These are phyloP conservation scores for Numida meleagris DNA, from an alignment of 2,113 vertebrate species.

Conservation along the genomic window DNA sequence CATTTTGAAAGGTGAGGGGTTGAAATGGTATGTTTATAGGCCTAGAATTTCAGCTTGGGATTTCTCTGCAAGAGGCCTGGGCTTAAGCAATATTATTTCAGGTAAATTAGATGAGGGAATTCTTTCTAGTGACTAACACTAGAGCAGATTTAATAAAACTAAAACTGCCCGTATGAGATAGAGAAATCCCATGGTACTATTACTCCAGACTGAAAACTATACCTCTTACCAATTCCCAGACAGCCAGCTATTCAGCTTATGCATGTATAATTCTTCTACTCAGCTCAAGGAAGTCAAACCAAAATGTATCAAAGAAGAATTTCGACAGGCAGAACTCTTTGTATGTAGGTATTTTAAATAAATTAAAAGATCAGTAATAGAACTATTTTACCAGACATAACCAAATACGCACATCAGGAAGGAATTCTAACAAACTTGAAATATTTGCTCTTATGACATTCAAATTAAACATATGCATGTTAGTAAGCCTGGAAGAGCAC, in stretches of 20 bases:
- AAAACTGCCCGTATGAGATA: background rate
- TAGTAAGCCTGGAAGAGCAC: background rate
- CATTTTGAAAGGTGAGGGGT: background rate
- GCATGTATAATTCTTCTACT: background rate
- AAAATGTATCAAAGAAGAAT: background rate
- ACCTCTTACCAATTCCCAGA: background rate
- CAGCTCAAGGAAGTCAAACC: background rate
- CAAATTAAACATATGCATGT: background rate
- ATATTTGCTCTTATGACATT: background rate
- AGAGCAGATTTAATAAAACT: conserved; percentile 49
- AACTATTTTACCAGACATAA: background rate
- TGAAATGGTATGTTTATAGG: background rate
- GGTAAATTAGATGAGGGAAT: conserved; percentile 34
- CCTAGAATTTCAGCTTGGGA: background rate
- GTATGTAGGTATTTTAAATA: background rate
- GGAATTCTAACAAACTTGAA: background rate
- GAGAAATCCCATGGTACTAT: background rate
- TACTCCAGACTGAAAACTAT: background rate
- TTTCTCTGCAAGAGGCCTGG: background rate
- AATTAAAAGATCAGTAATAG: background rate
- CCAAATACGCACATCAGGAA: background rate
- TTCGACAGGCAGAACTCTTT: background rate
- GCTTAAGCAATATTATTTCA: conserved; percentile 3
- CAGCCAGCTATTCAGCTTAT: background rate
- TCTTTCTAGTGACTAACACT: conserved; percentile 15